Evolutionary conservation across 2,888 invertebrate species (phyloP), one percentile per base, ranked within the genome.

Genomic region (Andrena flavipes): DNA sequence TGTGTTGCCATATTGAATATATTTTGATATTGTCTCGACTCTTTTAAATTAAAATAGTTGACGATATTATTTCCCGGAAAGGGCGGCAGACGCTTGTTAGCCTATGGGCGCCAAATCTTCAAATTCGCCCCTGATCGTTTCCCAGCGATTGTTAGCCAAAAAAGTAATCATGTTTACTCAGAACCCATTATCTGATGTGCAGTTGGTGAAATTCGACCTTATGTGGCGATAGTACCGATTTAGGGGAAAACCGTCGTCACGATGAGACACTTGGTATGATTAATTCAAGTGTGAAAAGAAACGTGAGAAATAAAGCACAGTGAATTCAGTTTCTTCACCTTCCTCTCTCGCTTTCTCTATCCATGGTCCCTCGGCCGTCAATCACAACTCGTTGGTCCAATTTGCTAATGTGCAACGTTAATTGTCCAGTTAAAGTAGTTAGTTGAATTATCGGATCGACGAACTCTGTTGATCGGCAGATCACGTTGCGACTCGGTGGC

Each of bases 321-420:
- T 33, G 42, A 73, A 78, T 72, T 72, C 3, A 7, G 13, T 65
- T 42, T 60, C 33, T 29, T 16, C 33, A 10, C 64, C 35, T 65
- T 23, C 0, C 20, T 26, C 10, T 6, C 16, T 0, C 30, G 59
- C 70, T 67, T 30, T 67, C 42, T 49, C 8, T 29, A 33, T 35
- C 42, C 20, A 51, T 54, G n/a, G 26, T 16, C 33, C 77, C 67
- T n/a, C 71, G 74, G 63, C 76, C 79, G 73, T 80, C 84, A 88
- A 86, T 89, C 86, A 84, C 84, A 84, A 87, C 82, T 88, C 73
- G 78, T 86, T 88, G 84, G 76, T 80, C 75, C 84, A 88, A 89
- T 88, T 87, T 84, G 84, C 81, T 89, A 88, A 88, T 88, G 78
- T 74, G 33, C 73, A 76, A 84, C 83, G 78, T 84, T 89, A 88